Evolutionary conservation across 2,797 vertebrate genomes (phyloP).

Genomic region (Phoeniculus purpureus): DNA sequence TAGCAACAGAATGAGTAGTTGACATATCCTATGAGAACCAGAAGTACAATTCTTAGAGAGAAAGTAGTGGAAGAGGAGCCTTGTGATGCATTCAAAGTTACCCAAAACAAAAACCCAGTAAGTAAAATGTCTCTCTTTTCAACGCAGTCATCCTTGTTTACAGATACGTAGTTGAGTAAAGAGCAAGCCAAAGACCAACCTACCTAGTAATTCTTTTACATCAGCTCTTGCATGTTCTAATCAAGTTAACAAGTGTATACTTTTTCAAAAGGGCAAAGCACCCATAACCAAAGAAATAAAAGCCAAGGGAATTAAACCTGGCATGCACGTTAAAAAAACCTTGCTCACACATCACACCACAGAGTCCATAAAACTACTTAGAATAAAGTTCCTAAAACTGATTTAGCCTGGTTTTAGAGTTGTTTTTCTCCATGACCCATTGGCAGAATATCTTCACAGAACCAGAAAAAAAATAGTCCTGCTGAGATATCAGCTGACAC

Average conservation of each 20-base stretch:
- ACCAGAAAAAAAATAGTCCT: neutral
- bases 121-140: neutral
- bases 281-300: neutral
- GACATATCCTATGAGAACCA: neutral
- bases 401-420: neutral
- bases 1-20: neutral
- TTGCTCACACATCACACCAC: neutral
- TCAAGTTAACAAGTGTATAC: too few species aligned
- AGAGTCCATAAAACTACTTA: neutral
- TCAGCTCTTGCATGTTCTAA: neutral
- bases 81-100: neutral
- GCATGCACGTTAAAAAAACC: neutral
- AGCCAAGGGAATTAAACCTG: neutral
- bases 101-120: neutral
- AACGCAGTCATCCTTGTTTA: neutral
- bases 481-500: constrained; percentile 43
- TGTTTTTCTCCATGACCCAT: neutral
- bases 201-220: neutral
- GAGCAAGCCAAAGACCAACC: neutral
- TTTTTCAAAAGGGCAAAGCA: neutral
- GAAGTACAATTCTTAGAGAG: neutral
- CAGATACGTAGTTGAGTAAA: neutral
- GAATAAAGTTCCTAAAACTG: neutral
- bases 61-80: neutral
- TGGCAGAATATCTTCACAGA: neutral